Evolutionary conservation across 35 echinoderm and acorn worm species (phyloP), one percentile per base, ranked within the genome.

Genomic region (Apostichopus parvimensis): DNA sequence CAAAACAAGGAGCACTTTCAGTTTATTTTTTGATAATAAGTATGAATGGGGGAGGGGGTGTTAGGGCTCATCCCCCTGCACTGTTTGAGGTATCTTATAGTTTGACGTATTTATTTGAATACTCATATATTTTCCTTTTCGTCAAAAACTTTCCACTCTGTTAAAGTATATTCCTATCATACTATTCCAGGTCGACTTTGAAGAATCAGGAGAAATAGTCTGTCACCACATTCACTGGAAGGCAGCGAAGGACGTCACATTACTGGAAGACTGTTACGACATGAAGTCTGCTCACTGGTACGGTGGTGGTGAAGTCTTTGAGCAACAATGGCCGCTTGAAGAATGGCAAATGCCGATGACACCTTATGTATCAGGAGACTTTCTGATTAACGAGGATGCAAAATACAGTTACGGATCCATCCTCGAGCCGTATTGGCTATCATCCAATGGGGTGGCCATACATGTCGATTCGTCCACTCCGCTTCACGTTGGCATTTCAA

Each of bases 291-390:
- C 91, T 53, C 95, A 99, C 90, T 99, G 97, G 97, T 99, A 96
- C 88, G 97, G 97, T 9, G 95, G 97, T 6, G 93, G 91, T 73
- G 97, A 93, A 77, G 77, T 94, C n/a, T 56, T 81, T 15, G 70
- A 96, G 56, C 95, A 96, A 76, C 87, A 92, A 25, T 99, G 97
- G 97, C 97, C 97, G 13, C 15, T 99, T 4, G 97, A 99, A 77
- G 93, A 93, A 66, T 77, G 80, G 65, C 89, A 96, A 54, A 17
- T 91, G 34, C 72, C 95, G 25, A 90, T 92, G 87, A 79, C 91
- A 17, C 93, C 97, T 17, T 99, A 93, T 73, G 23, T 96, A 17
- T 91, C 93, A 5, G 91, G 82, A 14, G 87, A 96, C 86, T 60
- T 95, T 13, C 73, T 88, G 12, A 23, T 77, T 12, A 52, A 94